Percentiles rank a stretch among this genome's conserved stretches.
phyloP scores from a whole-genome alignment of 1,140 invertebrate genomes.

The Drosophila ironensis region DNA sequence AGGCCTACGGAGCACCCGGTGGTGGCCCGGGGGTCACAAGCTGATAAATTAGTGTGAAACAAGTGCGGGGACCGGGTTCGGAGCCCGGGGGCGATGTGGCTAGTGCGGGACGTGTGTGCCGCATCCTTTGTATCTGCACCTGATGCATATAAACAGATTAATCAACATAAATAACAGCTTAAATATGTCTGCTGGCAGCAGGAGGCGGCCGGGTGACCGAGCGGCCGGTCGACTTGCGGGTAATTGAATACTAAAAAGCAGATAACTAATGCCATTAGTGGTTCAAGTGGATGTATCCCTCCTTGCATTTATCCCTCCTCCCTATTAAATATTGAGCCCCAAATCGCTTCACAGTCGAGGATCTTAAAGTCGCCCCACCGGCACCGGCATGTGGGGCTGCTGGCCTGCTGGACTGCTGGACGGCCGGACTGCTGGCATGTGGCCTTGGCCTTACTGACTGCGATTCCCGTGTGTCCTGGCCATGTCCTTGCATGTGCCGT shows the following conservation, averaged over 20 bases:
- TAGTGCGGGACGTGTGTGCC: no score
- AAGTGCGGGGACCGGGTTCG: no score
- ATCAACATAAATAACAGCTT: slow-evolving; percentile 8
- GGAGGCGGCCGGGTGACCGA: no score
- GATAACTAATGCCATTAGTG: not conserved
- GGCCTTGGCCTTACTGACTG: slow-evolving; percentile 42
- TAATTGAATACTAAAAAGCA: not conserved
- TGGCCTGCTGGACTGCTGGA: no score
- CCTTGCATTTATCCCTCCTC: no score
- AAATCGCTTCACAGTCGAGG: no score
- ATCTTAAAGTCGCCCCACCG: not conserved
- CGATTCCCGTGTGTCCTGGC: slow-evolving; percentile 1
- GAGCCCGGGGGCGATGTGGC: no score
- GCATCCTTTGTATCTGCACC: not conserved
- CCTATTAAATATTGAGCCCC: no score
- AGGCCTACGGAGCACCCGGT: slow-evolving; percentile 4
- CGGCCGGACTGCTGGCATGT: no score
- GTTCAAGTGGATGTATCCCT: no score
- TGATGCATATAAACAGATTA: slow-evolving; percentile 7
- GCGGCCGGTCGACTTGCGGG: not conserved
- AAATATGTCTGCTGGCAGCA: not conserved
- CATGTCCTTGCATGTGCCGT: not conserved
- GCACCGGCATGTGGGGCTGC: no score
- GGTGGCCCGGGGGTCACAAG: slow-evolving; percentile 12
- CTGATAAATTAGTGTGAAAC: slow-evolving; percentile 34